Conservation (phyloP, 1,140 invertebrate species). For the Trypoxylus dichotomus region DNA sequence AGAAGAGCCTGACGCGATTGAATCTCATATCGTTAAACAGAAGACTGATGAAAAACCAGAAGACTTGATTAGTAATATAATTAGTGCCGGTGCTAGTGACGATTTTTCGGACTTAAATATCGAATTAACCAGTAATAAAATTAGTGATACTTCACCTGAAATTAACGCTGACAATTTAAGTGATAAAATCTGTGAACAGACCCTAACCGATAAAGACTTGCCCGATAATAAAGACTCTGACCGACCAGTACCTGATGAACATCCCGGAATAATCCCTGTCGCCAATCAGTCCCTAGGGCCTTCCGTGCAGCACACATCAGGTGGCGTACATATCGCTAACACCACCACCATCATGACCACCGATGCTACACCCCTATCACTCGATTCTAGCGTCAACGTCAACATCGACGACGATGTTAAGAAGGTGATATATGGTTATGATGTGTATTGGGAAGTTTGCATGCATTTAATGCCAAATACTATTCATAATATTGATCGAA, state of each 20-base stretch:
- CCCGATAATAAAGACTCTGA: neutral
- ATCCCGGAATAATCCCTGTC: neutral
- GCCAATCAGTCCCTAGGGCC: constrained; percentile 41
- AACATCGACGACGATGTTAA: neutral
- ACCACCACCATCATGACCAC: neutral
- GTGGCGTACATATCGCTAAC: constrained; percentile 14
- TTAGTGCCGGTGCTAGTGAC: neutral
- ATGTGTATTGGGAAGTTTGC: constrained; percentile 27
- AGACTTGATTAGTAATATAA: neutral
- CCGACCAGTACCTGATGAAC: neutral
- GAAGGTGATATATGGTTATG: constrained; percentile 25
- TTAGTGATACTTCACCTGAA: neutral
- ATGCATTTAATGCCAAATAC: constrained; percentile 10
- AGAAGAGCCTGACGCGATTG: neutral
- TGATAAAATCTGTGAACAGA: neutral
- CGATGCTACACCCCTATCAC: neutral
- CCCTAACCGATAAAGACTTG: neutral
- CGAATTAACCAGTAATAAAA: neutral
- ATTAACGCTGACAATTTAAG: neutral
- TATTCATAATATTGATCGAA: neutral
- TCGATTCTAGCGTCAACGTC: too few relatives aligned
- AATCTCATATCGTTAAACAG: neutral
- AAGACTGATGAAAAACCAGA: neutral
- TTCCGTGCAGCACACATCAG: constrained; percentile 42
- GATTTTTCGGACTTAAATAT: neutral